Conservation (phyloP, 2,888 invertebrate species). For the Pheosia gnoma region DNA sequence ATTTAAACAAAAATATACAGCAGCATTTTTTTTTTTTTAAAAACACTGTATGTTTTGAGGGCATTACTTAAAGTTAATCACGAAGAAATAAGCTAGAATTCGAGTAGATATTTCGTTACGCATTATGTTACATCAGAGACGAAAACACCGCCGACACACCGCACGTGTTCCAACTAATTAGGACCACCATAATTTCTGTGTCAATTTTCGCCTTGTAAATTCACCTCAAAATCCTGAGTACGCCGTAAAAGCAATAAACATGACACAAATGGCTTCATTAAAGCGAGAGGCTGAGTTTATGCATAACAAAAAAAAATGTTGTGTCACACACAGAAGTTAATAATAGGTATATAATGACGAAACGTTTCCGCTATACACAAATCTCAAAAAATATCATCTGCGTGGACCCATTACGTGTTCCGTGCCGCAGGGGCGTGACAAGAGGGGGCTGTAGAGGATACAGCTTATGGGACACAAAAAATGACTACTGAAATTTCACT, state of each 20-base stretch:
- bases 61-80: slow-evolving; percentile 17
- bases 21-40: too few species aligned
- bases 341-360: slow-evolving; percentile 80
- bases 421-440: slow-evolving; percentile 54
- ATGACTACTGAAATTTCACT: slow-evolving; percentile 27
- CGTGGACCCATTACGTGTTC: slow-evolving; percentile 60
- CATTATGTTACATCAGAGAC: slow-evolving; percentile 14
- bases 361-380: slow-evolving; percentile 74
- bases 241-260: slow-evolving; percentile 80
- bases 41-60: neutral
- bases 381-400: slow-evolving; percentile 68
- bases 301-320: slow-evolving; percentile 73
- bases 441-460: slow-evolving; percentile 31
- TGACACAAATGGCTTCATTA: slow-evolving; percentile 83
- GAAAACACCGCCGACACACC: slow-evolving; percentile 39
- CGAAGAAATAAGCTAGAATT: slow-evolving; percentile 24
- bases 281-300: slow-evolving; percentile 69
- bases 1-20: too few species aligned
- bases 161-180: slow-evolving; percentile 69
- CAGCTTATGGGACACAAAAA: slow-evolving; percentile 33
- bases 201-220: slow-evolving; percentile 81
- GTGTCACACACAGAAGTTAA: slow-evolving; percentile 66
- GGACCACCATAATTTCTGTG: slow-evolving; percentile 64
- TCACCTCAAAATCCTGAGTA: slow-evolving; percentile 75
- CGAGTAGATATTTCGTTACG: slow-evolving; percentile 22